Base-by-base conservation (phyloP, 1,140 invertebrate species). In the Bombus soroeensis region DNA sequence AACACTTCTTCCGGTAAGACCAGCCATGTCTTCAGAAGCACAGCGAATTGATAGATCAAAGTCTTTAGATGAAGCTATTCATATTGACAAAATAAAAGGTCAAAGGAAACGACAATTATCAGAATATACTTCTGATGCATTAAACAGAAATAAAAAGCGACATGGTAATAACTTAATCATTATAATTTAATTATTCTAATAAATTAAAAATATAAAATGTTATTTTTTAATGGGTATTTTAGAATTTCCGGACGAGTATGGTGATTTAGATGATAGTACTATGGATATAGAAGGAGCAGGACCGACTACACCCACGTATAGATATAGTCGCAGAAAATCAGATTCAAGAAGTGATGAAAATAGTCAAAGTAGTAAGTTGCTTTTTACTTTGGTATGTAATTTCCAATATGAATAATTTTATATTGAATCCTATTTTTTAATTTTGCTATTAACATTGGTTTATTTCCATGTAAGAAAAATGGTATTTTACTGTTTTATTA, bases 1-100 rank as follows among this genome's bases (percentile, higher is more conserved):
- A 92, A 96, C 96, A 9, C 91, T 96, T 57, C 88, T 96, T 34
- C 96, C 96, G 15, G 94, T 96, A 12, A 93, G 95, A 68, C 89
- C 94, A 64, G 39, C 91, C 15, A 70, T 57, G 53, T 72, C 86
- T 9, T 76, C 77, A 28, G 91, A 93, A 64, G 4, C 66, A 6
- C 88, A 89, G 8, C 92, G 47, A 84, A 81, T 77, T 22, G 93
- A 95, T 70, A 91, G 91, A 57, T 85, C 89, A 3, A 94, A 94
- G 59, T 89, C 88, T n/a, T 28, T 91, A 4, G 94, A 95, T 57
- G 94, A 94, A 39, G 12, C 76, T 6, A 66, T 74, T 13, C 90
- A 89, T 70, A 71, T 81, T 5, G 93, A 94, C 1, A 91, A 86
- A 41, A 70, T 70, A 3, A 94, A 89, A 75, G 89, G 82, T 9